Evolutionary conservation across 2,888 invertebrate species (phyloP).

Genomic region (Mythimna albipuncta): DNA sequence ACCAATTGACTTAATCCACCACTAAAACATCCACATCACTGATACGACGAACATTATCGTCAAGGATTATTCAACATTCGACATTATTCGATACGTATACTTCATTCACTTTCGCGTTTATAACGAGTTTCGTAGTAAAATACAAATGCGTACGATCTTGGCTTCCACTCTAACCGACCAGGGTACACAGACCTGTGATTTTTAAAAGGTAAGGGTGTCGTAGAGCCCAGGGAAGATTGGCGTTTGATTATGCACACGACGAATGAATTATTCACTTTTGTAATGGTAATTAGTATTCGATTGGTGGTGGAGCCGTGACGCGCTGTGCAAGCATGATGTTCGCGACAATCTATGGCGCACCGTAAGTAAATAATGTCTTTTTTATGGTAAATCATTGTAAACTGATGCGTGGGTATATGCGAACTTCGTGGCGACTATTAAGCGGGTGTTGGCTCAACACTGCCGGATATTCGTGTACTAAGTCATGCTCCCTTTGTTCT

Average conservation of each 20-base stretch:
- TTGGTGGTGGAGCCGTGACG: slow-evolving; percentile 64
- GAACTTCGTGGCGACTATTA: slow-evolving; percentile 49
- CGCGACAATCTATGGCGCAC: slow-evolving; percentile 60
- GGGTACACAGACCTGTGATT: slow-evolving; percentile 12
- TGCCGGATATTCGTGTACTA: slow-evolving; percentile 50
- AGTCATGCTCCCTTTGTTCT: slow-evolving; percentile 8
- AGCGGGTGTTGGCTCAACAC: slow-evolving; percentile 51
- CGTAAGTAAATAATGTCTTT: slow-evolving; percentile 62
- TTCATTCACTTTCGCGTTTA: slow-evolving; percentile 68
- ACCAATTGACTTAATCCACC: not conserved
- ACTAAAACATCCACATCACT: slow-evolving; percentile 6
- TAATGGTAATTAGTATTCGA: slow-evolving; percentile 76
- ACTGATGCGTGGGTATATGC: slow-evolving; percentile 40
- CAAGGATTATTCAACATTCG: slow-evolving; percentile 57
- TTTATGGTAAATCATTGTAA: slow-evolving; percentile 61
- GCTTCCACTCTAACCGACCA: slow-evolving; percentile 49
- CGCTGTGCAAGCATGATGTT: slow-evolving; percentile 59
- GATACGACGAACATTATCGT: slow-evolving; percentile 41
- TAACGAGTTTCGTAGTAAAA: slow-evolving; percentile 59
- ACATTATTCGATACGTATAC: slow-evolving; percentile 56
- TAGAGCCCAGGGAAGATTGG: slow-evolving; percentile 58
- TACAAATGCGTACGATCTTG: slow-evolving; percentile 48
- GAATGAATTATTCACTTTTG: slow-evolving; percentile 75
- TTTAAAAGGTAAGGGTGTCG: not conserved
- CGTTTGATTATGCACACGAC: slow-evolving; percentile 65